Evolutionary conservation across 1,140 invertebrate species (phyloP), one percentile per base, ranked within the genome.

Genomic region (Atta texana): DNA sequence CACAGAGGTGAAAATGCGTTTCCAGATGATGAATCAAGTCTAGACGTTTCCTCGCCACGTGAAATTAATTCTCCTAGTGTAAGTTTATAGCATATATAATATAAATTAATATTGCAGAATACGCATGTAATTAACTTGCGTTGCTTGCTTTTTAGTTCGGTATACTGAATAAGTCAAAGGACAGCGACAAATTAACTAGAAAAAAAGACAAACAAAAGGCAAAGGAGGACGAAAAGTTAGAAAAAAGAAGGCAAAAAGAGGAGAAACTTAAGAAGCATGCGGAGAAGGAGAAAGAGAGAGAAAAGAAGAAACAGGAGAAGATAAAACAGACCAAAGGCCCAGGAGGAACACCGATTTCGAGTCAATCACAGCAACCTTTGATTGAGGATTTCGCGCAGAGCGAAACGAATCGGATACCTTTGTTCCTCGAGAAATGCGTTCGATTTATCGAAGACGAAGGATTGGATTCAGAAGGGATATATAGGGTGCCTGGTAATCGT

Each of bases 401-500:
- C 18, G 97, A 98, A 74, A 97, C 97, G 21, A 98, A 98, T 94
- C 96, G 97, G 74, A 97, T 99, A 92, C 98, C 98, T 31, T 95
- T 98, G 75, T 99, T 99, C 94, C 96, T 99, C 34, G 98, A 99
- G 94, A 99, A 99, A 93, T 99, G 99, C 94, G 97, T 99, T 0
- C 96, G 96, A 88, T 99, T 98, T 94, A 99, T 99, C 68, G 99
- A 99, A 95, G 97, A 98, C 80, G 98, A 98, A 95, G 98, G 99
- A 0, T 96, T 99, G 18, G 98, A 98, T 90, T 98, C 98, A 0
- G 99, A 99, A 95, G 99, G 99, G 2, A 97, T 99, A 74, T 99
- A 99, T 93, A 96, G 99, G 88, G 99, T 99, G 78, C 97, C 97
- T 49, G 99, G 99, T 34, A 99, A 99, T 95, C 96, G 98, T 91